Percentiles rank a stretch among this genome's conserved stretches.
Conservation (phyloP, 1,140 invertebrate species). For the Bursaphelenchus mucronatus region DNA sequence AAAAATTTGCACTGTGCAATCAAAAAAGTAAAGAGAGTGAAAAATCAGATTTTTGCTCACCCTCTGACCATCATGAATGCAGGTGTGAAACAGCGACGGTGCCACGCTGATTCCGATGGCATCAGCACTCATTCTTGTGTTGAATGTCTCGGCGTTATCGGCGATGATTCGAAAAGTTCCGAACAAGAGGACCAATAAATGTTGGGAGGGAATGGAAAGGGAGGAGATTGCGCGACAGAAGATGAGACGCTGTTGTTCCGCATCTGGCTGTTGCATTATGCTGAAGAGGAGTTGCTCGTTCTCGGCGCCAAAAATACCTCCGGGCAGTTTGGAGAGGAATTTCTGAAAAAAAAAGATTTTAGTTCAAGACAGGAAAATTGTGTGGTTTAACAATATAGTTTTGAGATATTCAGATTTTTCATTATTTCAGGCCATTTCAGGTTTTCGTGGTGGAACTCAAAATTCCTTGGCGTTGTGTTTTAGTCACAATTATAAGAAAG, state of each 20-base stretch:
- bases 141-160: constrained; percentile 77
- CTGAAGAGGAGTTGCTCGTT: constrained; percentile 84
- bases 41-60: constrained; percentile 31
- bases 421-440: constrained; percentile 6
- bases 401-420: constrained; percentile 13
- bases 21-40: not conserved
- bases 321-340: constrained; percentile 93
- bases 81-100: constrained; percentile 94
- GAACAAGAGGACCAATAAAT: constrained; percentile 85
- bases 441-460: no score
- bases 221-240: constrained; percentile 83
- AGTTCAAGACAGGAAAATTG: constrained; percentile 12
- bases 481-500: no score
- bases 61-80: constrained; percentile 76
- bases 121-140: constrained; percentile 90
- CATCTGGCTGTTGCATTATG: constrained; percentile 70
- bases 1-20: no score
- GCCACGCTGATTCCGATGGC: constrained; percentile 86
- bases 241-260: constrained; percentile 77
- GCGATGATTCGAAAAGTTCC: constrained; percentile 94
- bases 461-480: no score
- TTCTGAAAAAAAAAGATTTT: constrained; percentile 62
- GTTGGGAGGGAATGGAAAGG: constrained; percentile 81
- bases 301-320: constrained; percentile 84
- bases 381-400: constrained; percentile 6